Conservation (phyloP, 2,113 vertebrate genomes). For the Cettia cetti region DNA sequence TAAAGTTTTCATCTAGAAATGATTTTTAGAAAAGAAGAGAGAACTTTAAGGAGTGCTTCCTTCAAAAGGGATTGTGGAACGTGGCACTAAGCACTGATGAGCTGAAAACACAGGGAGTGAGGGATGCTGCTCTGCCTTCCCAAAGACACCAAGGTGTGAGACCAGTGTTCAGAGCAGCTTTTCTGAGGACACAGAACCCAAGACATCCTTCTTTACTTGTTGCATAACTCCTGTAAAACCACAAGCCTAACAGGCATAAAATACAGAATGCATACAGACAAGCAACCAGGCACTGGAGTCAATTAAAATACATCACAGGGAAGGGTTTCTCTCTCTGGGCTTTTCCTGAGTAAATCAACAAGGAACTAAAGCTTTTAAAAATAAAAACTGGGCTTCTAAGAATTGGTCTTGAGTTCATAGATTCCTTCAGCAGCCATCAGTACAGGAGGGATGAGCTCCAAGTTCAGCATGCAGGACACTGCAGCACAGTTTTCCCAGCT, state of each 20-base stretch:
- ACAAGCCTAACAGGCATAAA: not conserved
- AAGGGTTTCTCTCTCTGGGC: not conserved
- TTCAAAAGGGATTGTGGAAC: not conserved
- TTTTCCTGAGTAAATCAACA: not conserved
- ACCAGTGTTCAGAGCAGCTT: not conserved
- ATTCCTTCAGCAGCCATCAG: not conserved
- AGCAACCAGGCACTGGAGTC: not conserved
- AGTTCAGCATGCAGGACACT: not conserved
- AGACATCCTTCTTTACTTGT: not conserved
- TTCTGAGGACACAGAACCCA: not conserved
- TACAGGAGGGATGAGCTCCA: not conserved
- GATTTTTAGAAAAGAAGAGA: not conserved
- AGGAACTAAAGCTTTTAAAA: not conserved
- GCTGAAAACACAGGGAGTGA: not conserved
- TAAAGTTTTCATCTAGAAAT: not conserved
- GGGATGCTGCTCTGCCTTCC: not conserved
- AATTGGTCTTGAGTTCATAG: not conserved
- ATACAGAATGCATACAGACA: not conserved
- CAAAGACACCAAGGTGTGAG: not conserved
- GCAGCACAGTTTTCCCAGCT: not conserved
- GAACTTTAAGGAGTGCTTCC: not conserved
- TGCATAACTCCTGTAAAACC: slow-evolving; percentile 10
- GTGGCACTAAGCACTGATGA: not conserved
- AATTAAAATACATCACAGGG: not conserved
- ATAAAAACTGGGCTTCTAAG: not conserved